A percentile compares a stretch with the other conserved stretches of the same genome.
These are phyloP conservation scores for Bradypodion pumilum DNA, from an alignment of 2,797 vertebrate genomes.

Conservation along the genomic window DNA sequence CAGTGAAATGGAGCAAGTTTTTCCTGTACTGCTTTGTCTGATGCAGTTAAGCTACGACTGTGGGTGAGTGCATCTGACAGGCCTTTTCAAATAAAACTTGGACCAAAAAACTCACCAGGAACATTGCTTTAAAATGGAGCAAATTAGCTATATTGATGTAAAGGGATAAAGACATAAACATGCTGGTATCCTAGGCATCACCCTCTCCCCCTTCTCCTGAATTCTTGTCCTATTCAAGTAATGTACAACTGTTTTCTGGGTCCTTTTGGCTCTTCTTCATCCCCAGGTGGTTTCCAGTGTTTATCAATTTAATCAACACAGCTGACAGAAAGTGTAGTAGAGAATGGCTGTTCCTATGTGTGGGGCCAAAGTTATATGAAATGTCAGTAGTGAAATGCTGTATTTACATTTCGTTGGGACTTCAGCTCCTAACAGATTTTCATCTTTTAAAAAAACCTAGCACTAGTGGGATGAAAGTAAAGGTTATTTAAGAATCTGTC, in stretches of 20 bases:
- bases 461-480: constrained; percentile 69
- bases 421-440: constrained; percentile 71
- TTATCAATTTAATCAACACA: constrained; percentile 77
- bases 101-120: not conserved
- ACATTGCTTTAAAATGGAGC: not conserved
- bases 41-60: not conserved
- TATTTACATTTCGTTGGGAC: constrained; percentile 80
- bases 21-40: not conserved
- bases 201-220: constrained; percentile 47
- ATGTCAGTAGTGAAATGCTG: constrained; percentile 71
- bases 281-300: constrained; percentile 64
- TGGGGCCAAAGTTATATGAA: constrained; percentile 74
- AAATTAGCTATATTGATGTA: not conserved
- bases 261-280: constrained; percentile 44
- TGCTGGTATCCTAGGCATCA: not conserved
- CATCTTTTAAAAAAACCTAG: constrained; percentile 34
- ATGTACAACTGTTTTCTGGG: constrained; percentile 56
- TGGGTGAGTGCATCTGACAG: not conserved
- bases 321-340: constrained; percentile 75
- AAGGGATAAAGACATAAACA: not conserved
- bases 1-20: constrained; percentile 1
- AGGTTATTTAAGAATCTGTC: constrained; percentile 72
- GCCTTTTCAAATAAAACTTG: not conserved
- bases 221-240: constrained; percentile 64
- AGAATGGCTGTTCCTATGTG: constrained; percentile 63